These are phyloP conservation scores for Saccostrea echinata DNA, from an alignment of 1,140 invertebrate genomes.

Conservation along the genomic window DNA sequence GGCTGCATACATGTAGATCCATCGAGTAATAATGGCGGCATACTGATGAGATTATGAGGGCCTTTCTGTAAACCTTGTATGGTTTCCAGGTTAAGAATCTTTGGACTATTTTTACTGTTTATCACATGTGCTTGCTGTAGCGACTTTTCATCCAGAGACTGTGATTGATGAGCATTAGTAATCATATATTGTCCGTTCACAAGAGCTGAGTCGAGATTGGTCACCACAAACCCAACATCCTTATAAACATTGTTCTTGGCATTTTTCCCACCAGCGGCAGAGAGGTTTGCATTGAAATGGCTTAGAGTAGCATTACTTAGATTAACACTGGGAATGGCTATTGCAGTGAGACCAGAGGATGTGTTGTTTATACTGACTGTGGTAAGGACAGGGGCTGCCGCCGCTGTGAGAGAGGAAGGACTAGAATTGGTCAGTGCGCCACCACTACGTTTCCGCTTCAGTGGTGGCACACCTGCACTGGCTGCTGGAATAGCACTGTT, in stretches of 20 bases:
- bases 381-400: slow-evolving; percentile 49
- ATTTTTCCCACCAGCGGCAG: slow-evolving; percentile 55
- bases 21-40: slow-evolving; percentile 69
- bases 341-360: slow-evolving; percentile 66
- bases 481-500: slow-evolving; percentile 47
- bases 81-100: slow-evolving; percentile 62
- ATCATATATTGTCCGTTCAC: slow-evolving; percentile 74
- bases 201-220: slow-evolving; percentile 70
- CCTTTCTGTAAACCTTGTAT: slow-evolving; percentile 63
- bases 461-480: slow-evolving; percentile 16
- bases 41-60: slow-evolving; percentile 62
- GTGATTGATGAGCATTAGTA: slow-evolving; percentile 62
- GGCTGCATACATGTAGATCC: slow-evolving; percentile 55
- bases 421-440: slow-evolving; percentile 43
- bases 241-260: slow-evolving; percentile 71
- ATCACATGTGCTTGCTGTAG: slow-evolving; percentile 64
- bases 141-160: slow-evolving; percentile 57
- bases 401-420: slow-evolving; percentile 48
- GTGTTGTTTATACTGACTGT: slow-evolving; percentile 60
- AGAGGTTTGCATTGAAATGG: slow-evolving; percentile 67
- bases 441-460: slow-evolving; percentile 67
- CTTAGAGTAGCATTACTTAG: slow-evolving; percentile 66
- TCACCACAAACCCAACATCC: slow-evolving; percentile 72
- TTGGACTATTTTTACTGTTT: slow-evolving; percentile 46
- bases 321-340: slow-evolving; percentile 74